These are phyloP conservation scores for Piezodorus guildinii DNA, from an alignment of 1,140 invertebrate genomes.

Conservation along the genomic window DNA sequence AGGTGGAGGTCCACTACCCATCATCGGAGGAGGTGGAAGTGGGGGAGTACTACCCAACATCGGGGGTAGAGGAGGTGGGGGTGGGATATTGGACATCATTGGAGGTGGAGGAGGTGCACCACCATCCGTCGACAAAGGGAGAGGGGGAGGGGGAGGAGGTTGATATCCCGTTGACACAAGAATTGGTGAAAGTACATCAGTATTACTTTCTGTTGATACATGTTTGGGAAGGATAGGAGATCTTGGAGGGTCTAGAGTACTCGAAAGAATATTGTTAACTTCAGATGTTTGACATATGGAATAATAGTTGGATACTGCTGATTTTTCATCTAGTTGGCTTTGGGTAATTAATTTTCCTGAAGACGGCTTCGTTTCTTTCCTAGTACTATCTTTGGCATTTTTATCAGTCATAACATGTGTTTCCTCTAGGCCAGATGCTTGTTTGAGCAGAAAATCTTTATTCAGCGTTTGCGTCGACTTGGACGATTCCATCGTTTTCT, in stretches of 20 bases:
- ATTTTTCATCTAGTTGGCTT: too few species aligned
- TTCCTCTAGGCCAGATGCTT: neutral
- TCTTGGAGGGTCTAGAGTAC: too few species aligned
- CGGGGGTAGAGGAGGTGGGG: constrained; percentile 37
- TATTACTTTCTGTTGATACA: constrained; percentile 34
- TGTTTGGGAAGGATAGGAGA: constrained; percentile 28
- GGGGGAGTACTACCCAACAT: constrained; percentile 28
- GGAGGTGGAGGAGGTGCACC: constrained; percentile 38
- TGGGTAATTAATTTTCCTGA: too few species aligned
- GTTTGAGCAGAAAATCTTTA: neutral
- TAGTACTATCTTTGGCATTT: neutral
- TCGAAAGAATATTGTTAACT: too few species aligned
- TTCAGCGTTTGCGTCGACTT: neutral
- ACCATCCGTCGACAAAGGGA: constrained; percentile 28
- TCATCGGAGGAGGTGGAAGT: constrained; percentile 30
- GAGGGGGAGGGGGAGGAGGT: constrained; percentile 27
- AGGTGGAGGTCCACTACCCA: constrained; percentile 31
- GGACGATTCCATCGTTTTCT: neutral
- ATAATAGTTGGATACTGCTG: too few species aligned
- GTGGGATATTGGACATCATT: constrained; percentile 34
- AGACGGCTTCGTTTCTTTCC: too few species aligned
- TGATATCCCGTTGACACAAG: constrained; percentile 30
- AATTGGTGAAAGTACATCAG: constrained; percentile 36
- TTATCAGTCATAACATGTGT: neutral
- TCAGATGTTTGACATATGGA: too few species aligned